phyloP scores from a whole-genome alignment of 2,113 vertebrate species.

The rabbit (Oryctolagus cuniculus) region mOryCun1.1 NC_091445.1:59693001-59693500 shows the following conservation, averaged over 20 bases:
- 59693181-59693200: neutral
- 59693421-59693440: no score
- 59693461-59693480: neutral
- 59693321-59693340: neutral
- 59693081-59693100: neutral
- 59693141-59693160: neutral
- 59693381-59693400: neutral
- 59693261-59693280: conserved; percentile 42
- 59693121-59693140: neutral
- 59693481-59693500: neutral
- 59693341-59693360: neutral
- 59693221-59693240: neutral
- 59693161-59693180: neutral
- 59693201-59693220: neutral
- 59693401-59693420: neutral
- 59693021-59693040: no score
- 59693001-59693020: no score
- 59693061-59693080: no score
- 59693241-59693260: neutral
- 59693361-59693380: neutral
- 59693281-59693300: neutral
- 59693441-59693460: neutral
- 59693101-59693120: neutral
- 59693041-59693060: no score
- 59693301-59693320: neutral